These are phyloP conservation scores for Aeoliscus strigatus DNA, from an alignment of 2,797 vertebrate genomes.

Conservation along the genomic window DNA sequence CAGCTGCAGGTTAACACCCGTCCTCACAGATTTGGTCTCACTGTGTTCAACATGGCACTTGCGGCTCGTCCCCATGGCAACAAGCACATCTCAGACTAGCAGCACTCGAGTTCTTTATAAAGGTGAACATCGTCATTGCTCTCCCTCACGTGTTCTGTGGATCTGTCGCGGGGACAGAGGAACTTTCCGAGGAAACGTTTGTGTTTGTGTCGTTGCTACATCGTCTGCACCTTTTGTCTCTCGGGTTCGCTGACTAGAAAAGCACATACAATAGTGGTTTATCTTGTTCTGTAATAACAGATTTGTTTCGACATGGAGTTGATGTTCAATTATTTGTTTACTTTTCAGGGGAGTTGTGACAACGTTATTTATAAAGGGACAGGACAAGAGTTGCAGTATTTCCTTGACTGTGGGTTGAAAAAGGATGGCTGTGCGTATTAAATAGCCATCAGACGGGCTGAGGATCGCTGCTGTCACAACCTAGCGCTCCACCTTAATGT, in stretches of 20 bases:
- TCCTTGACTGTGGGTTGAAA: conserved; percentile 10
- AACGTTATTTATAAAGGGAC: conserved; percentile 33
- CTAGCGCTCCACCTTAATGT: conserved; percentile 22
- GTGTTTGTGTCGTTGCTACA: conserved; percentile 55
- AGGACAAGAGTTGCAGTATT: conserved; percentile 26
- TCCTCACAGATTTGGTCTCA: conserved; percentile 43
- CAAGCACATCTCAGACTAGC: conserved; percentile 38
- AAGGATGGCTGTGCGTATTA: conserved; percentile 35
- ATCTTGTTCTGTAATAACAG: conserved; percentile 57
- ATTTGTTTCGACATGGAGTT: conserved; percentile 53
- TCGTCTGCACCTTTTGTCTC: conserved; percentile 40
- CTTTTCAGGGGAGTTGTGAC: conserved; percentile 31
- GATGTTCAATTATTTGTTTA: conserved; percentile 45
- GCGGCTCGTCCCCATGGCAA: conserved; percentile 7
- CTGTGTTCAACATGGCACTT: conserved; percentile 25
- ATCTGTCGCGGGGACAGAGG: conserved; percentile 35
- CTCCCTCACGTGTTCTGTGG: conserved; percentile 28
- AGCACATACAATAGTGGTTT: conserved; percentile 48
- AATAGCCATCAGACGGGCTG: conserved; percentile 51
- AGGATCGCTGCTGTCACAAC: conserved; percentile 25
- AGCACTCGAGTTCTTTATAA: conserved; percentile 10
- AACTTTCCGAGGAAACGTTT: conserved; percentile 28
- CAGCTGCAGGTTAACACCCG: conserved; percentile 32
- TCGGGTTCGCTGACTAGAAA: conserved; percentile 36
- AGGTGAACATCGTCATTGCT: conserved; percentile 21